phyloP scores from a whole-genome alignment of 1,140 invertebrate genomes.

The Aphelenchoides avenae region DNA sequence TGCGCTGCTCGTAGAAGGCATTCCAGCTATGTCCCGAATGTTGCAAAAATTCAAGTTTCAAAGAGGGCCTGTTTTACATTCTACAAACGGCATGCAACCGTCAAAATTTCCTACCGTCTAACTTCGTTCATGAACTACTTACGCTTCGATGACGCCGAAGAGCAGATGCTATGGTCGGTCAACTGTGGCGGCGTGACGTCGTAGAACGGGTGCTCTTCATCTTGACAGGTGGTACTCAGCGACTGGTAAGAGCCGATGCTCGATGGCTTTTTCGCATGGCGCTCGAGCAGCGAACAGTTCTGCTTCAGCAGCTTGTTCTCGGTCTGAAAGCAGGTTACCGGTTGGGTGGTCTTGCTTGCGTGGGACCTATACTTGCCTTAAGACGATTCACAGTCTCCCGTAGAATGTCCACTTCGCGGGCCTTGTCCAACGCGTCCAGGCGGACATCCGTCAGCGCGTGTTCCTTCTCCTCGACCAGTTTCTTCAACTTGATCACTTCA shows the following conservation, averaged over 20 bases:
- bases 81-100: too few species aligned
- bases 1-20: constrained; percentile 1
- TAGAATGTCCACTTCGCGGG: constrained; percentile 89
- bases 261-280: constrained; percentile 35
- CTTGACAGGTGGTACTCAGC: constrained; percentile 34
- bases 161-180: constrained; percentile 20
- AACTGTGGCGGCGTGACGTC: constrained; percentile 2
- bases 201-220: constrained; percentile 9
- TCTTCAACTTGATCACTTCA: constrained; percentile 68
- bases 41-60: too few species aligned
- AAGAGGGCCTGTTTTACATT: too few species aligned
- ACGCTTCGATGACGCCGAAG: constrained; percentile 27
- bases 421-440: constrained; percentile 87
- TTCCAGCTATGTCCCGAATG: background rate
- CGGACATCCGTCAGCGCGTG: constrained; percentile 90
- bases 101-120: too few species aligned
- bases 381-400: constrained; percentile 94
- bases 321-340: constrained; percentile 32
- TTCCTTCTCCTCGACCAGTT: constrained; percentile 89
- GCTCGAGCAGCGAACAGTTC: constrained; percentile 35
- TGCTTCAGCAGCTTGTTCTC: constrained; percentile 48
- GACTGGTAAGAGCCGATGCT: constrained; percentile 37
- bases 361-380: constrained; percentile 64
- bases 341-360: background rate
- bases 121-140: constrained; percentile 1